phyloP scores from a whole-genome alignment of 2,888 invertebrate genomes.

The Graphium colonna region DNA sequence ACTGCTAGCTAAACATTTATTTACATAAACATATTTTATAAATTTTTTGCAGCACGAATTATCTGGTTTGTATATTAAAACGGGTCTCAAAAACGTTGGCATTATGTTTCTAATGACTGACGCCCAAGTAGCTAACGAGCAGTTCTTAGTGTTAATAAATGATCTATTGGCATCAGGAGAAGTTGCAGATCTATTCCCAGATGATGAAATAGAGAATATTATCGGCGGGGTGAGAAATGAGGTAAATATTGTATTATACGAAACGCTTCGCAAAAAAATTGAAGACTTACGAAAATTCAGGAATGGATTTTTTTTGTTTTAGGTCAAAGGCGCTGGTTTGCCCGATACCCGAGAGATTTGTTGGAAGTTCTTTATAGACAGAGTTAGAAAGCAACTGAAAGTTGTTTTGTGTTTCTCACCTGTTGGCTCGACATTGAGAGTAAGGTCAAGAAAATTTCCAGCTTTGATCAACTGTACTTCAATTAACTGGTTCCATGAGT shows the following conservation, averaged over 20 bases:
- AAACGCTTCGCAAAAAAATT: no score
- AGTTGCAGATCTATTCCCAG: constrained; percentile 96
- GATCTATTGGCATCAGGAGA: constrained; percentile 97
- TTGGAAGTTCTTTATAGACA: constrained; percentile 98
- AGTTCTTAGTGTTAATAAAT: constrained; percentile 96
- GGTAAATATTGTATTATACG: no score
- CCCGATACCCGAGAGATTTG: constrained; percentile 96
- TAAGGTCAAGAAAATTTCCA: constrained; percentile 96
- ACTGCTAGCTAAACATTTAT: no score
- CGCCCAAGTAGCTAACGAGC: constrained; percentile 97
- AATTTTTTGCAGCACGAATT: constrained; percentile 88
- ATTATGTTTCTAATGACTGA: constrained; percentile 98
- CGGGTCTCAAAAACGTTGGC: constrained; percentile 96
- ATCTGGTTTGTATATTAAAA: constrained; percentile 91
- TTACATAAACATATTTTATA: no score
- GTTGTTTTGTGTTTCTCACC: constrained; percentile 98
- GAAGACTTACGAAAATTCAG: no score
- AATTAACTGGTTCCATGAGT: constrained; percentile 99
- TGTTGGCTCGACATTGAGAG: constrained; percentile 94
- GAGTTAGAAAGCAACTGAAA: constrained; percentile 93
- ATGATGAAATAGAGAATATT: constrained; percentile 97
- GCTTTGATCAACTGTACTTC: constrained; percentile 97
- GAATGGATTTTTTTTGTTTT: constrained; percentile 14
- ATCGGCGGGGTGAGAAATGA: constrained; percentile 91
- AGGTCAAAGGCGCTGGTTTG: constrained; percentile 92